These are phyloP conservation scores for Burhinus bistriatus DNA, from an alignment of 2,113 vertebrate genomes.

Conservation along the genomic window DNA sequence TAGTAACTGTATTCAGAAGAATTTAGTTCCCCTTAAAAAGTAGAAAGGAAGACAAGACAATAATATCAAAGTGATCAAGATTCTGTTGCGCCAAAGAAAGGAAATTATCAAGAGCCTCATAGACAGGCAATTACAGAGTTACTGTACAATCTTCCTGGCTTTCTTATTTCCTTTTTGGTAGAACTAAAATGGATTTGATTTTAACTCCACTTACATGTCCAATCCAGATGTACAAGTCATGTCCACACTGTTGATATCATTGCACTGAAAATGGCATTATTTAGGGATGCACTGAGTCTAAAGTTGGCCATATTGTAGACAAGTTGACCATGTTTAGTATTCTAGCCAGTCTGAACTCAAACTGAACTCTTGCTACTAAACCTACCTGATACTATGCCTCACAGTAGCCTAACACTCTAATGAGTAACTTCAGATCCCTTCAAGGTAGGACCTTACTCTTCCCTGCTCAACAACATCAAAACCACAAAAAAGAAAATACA, in stretches of 20 bases:
- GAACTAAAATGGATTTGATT: background rate
- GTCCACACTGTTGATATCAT: background rate
- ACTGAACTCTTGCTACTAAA: background rate
- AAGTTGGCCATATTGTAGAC: background rate
- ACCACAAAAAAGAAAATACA: background rate
- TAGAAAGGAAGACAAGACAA: background rate
- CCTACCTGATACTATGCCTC: too few species aligned
- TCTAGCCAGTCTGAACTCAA: background rate
- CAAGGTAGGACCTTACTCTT: background rate
- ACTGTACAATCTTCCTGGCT: background rate
- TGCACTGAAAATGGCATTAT: background rate
- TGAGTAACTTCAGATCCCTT: background rate
- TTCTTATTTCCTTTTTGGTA: background rate
- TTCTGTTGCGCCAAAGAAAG: background rate
- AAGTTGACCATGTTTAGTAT: background rate
- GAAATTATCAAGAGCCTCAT: background rate
- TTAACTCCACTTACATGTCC: background rate
- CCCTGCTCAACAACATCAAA: background rate
- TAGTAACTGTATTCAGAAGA: background rate
- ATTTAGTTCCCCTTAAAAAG: background rate
- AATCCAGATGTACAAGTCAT: background rate
- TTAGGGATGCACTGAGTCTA: background rate
- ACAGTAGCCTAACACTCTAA: background rate
- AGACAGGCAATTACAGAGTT: background rate
- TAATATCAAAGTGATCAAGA: background rate